Conservation (phyloP, 1,140 invertebrate species). For the Sarcophaga bullata region DNA sequence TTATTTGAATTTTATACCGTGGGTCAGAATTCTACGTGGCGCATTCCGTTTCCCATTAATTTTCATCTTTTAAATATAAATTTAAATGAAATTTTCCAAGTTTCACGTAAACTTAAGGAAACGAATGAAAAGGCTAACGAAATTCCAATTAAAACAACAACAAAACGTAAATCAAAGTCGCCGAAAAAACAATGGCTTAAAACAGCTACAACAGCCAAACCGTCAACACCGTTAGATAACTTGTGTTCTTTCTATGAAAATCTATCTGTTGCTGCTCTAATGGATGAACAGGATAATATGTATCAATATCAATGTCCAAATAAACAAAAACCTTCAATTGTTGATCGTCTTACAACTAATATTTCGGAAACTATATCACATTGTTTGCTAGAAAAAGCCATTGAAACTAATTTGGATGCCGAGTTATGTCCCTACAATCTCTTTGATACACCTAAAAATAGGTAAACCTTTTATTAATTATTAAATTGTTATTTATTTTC, state of each 20-base stretch:
- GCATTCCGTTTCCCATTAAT: conserved; percentile 60
- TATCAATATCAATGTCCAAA: background rate
- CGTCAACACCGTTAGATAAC: conserved; percentile 46
- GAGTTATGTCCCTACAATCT: conserved; percentile 56
- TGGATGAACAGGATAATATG: conserved; percentile 44
- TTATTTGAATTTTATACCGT: conserved; percentile 60
- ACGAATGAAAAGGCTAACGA: background rate
- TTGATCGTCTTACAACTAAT: conserved; percentile 54
- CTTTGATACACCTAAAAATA: conserved; percentile 54
- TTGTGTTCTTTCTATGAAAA: conserved; percentile 57
- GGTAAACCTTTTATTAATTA: conserved; percentile 49
- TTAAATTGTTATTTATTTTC: background rate
- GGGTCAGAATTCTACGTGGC: conserved; percentile 53
- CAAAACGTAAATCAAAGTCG: conserved; percentile 56
- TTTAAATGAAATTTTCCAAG: conserved; percentile 52
- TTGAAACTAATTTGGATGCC: conserved; percentile 51
- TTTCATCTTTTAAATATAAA: conserved; percentile 56
- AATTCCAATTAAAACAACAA: background rate
- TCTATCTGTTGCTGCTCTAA: conserved; percentile 54
- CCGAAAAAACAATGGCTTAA: conserved; percentile 60
- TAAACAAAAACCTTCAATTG: conserved; percentile 48
- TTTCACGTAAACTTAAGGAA: conserved; percentile 47
- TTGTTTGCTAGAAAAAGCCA: conserved; percentile 55
- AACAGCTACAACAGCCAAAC: conserved; percentile 43
- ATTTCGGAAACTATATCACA: conserved; percentile 56